Percentiles rank a stretch among this genome's conserved stretches.
phyloP scores from a whole-genome alignment of 2,888 invertebrate species.

The Ectobius pallidus region DNA sequence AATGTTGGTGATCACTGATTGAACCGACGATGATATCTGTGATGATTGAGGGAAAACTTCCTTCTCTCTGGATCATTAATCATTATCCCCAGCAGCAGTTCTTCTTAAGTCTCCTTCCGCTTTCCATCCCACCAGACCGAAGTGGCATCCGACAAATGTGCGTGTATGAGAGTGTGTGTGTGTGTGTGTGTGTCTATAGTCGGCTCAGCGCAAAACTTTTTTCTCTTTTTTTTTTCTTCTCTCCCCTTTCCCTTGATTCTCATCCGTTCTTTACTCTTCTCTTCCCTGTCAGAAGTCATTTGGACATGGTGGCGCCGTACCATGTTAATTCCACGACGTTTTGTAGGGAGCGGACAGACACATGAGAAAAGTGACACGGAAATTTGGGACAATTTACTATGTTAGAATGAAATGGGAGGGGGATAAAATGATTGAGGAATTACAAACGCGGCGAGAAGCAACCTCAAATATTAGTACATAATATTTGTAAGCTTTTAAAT shows the following conservation, averaged over 20 bases:
- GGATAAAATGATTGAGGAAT: neutral
- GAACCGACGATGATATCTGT: constrained; percentile 18
- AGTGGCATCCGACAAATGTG: constrained; percentile 37
- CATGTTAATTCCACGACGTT: constrained; percentile 35
- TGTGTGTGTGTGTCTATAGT: neutral
- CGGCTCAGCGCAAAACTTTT: constrained; percentile 19
- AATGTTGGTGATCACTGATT: constrained; percentile 4
- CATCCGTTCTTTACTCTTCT: constrained; percentile 9
- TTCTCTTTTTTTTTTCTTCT: constrained; percentile 9
- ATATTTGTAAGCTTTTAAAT: too few species aligned
- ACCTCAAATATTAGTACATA: too few species aligned
- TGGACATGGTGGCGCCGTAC: constrained; percentile 37
- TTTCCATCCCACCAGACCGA: constrained; percentile 2
- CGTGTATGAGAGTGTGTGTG: neutral
- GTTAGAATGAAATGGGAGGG: neutral
- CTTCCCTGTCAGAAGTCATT: constrained; percentile 37
- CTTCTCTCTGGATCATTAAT: constrained; percentile 27
- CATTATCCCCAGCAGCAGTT: constrained; percentile 28
- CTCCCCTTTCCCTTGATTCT: constrained; percentile 20
- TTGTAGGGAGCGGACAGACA: constrained; percentile 28
- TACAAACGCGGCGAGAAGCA: neutral
- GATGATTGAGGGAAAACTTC: constrained; percentile 27
- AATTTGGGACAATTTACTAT: constrained; percentile 35
- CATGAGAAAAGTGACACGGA: constrained; percentile 32
- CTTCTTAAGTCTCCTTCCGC: neutral